These are phyloP conservation scores for Enteromius trimaculatus DNA, from an alignment of 2,797 vertebrate genomes.

Conservation along the genomic window DNA sequence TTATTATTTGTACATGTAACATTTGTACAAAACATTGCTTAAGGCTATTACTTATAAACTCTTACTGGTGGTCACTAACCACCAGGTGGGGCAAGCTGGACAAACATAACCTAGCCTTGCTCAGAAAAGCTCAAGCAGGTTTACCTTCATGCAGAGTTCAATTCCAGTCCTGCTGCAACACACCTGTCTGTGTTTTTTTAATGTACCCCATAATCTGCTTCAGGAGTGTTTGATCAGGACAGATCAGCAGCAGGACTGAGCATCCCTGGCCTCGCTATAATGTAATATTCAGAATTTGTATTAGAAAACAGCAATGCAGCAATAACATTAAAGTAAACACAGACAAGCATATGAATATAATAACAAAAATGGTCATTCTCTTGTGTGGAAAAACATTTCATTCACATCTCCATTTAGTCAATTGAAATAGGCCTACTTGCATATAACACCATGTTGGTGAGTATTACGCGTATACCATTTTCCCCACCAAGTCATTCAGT, in stretches of 20 bases:
- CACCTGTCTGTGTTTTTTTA: neutral
- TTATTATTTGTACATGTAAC: neutral
- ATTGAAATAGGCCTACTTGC: neutral
- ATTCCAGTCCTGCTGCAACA: neutral
- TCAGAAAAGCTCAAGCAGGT: neutral
- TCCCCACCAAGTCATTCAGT: neutral
- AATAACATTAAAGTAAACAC: neutral
- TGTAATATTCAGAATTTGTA: neutral
- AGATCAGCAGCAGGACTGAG: neutral
- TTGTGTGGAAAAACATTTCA: neutral
- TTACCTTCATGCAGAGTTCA: neutral
- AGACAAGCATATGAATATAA: neutral
- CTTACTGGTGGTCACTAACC: neutral
- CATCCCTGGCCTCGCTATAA: neutral
- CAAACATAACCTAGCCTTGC: neutral
- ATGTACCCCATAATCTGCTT: neutral
- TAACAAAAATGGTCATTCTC: neutral
- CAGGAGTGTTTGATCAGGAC: neutral
- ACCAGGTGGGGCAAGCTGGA: constrained; percentile 24
- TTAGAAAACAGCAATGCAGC: neutral
- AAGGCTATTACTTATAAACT: neutral
- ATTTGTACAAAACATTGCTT: neutral
- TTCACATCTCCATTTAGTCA: neutral
- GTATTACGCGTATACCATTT: neutral
- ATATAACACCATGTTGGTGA: neutral